A percentile compares a stretch with the other conserved stretches of the same genome.
These are phyloP conservation scores for Diadumene lineata DNA, from an alignment of 92 coral and sea anemone species.

Conservation along the genomic window DNA sequence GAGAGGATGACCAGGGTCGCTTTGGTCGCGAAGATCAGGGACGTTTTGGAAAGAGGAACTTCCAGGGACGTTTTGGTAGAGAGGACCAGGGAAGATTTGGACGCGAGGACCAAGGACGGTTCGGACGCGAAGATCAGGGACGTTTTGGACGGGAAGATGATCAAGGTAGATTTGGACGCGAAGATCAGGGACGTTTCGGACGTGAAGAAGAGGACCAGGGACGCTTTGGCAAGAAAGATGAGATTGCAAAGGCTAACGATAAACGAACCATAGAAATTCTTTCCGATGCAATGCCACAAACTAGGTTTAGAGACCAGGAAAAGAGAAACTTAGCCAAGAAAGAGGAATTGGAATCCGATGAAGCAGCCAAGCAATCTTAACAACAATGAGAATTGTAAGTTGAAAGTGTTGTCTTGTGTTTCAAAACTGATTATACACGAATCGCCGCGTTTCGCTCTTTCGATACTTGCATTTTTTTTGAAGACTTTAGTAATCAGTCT, in stretches of 20 bases:
- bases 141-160: slow-evolving; percentile 41
- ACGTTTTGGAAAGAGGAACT: slow-evolving; percentile 34
- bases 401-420: too few relatives aligned
- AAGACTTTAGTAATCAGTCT: too few relatives aligned
- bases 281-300: slow-evolving; percentile 29
- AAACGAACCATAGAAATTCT: slow-evolving; percentile 31
- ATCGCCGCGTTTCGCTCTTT: too few relatives aligned
- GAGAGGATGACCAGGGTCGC: slow-evolving; percentile 46
- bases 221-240: slow-evolving; percentile 29
- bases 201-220: slow-evolving; percentile 60
- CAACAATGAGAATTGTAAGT: slow-evolving; percentile 25
- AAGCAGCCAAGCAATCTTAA: slow-evolving; percentile 19
- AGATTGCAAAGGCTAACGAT: not conserved
- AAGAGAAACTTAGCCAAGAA: slow-evolving; percentile 26
- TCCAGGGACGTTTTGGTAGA: slow-evolving; percentile 28
- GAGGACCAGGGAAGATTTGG: slow-evolving; percentile 55
- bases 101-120: slow-evolving; percentile 35
- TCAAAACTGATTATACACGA: too few relatives aligned
- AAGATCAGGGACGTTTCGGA: slow-evolving; percentile 46
- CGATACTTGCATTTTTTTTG: too few relatives aligned
- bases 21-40: slow-evolving; percentile 48
- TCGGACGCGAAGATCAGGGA: slow-evolving; percentile 28
- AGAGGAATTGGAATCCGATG: slow-evolving; percentile 3
- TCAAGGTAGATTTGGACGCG: slow-evolving; percentile 56
- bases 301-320: slow-evolving; percentile 27